Percentiles rank a stretch among this genome's conserved stretches.
Evolutionary conservation across 2,113 vertebrate species (phyloP).

Genomic region (Macaca nemestrina): DNA sequence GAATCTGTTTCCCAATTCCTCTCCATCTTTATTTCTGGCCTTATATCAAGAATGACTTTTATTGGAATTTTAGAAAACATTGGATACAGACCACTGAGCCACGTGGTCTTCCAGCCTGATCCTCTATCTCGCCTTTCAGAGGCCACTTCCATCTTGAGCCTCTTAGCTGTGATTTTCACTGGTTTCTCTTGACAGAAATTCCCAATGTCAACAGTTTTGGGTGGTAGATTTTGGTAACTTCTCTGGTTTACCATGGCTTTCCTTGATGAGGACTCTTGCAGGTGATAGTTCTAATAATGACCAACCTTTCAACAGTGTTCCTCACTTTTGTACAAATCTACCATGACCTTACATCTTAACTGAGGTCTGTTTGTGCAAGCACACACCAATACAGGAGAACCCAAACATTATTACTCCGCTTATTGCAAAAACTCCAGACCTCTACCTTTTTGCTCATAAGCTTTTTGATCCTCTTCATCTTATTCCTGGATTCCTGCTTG

Average conservation of each 20-base stretch:
- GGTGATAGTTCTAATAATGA: background rate
- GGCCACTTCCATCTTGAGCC: background rate
- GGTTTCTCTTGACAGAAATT: background rate
- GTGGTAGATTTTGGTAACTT: background rate
- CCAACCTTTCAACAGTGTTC: background rate
- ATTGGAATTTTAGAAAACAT: background rate
- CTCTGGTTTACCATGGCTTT: background rate
- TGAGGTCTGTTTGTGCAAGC: background rate
- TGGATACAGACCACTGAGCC: background rate
- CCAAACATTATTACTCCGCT: background rate
- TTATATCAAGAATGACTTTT: background rate
- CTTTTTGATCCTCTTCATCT: background rate
- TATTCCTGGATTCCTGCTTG: background rate
- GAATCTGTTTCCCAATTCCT: background rate
- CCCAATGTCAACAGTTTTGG: background rate
- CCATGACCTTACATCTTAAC: background rate
- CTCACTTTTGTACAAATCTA: background rate
- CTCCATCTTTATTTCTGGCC: background rate
- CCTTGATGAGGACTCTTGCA: background rate
- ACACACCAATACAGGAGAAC: background rate
- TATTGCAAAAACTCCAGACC: background rate
- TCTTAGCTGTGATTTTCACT: background rate
- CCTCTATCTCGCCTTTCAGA: background rate
- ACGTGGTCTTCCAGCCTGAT: background rate
- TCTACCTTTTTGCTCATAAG: background rate